phyloP scores from a whole-genome alignment of 2,113 vertebrate genomes.

The Pongo pygmaeus region DNA sequence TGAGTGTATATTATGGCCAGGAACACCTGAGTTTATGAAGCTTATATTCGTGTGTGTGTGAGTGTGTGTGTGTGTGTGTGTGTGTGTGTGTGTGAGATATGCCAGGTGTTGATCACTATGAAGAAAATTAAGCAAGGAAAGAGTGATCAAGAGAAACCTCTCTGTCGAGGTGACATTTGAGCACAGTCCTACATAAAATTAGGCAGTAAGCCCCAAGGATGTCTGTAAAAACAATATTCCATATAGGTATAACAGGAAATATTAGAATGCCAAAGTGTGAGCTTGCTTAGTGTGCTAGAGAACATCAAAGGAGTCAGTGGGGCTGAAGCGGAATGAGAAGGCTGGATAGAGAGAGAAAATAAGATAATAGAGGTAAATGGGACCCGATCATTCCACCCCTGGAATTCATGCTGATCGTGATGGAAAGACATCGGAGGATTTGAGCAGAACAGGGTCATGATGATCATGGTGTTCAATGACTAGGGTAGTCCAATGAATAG shows the following conservation, averaged over 20 bases:
- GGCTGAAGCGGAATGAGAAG: background rate
- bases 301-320: background rate
- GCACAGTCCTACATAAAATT: background rate
- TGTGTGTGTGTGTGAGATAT: too few relatives aligned
- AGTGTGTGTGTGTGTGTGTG: too few relatives aligned
- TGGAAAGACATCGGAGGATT: background rate
- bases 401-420: background rate
- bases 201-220: background rate
- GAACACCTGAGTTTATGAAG: background rate
- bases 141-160: background rate
- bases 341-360: background rate
- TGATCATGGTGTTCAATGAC: background rate
- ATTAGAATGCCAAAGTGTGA: background rate
- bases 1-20: background rate
- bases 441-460: background rate
- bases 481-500: background rate
- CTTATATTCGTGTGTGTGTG: background rate
- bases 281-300: background rate
- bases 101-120: background rate
- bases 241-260: background rate
- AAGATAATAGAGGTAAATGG: background rate
- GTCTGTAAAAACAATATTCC: background rate
- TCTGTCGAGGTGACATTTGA: background rate
- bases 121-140: constrained; percentile 12
- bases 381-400: background rate